phyloP scores from a whole-genome alignment of 2,797 vertebrate species.

The Gila robusta region DNA sequence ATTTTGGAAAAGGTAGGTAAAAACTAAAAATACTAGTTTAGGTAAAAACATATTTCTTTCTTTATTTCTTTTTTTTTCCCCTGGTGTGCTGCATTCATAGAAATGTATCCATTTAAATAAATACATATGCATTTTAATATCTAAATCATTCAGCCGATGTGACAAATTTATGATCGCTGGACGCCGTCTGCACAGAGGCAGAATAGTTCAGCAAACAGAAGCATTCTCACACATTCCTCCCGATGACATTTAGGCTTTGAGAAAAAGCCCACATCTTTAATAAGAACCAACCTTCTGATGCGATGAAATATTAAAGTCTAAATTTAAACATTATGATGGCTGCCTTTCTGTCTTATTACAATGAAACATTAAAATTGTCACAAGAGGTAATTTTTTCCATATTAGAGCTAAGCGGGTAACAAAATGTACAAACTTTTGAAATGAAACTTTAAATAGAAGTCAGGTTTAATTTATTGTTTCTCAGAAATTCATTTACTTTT shows the following conservation, averaged over 20 bases:
- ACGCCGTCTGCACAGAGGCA: conserved; percentile 43
- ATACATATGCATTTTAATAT: conserved; percentile 10
- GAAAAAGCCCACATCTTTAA: conserved; percentile 85
- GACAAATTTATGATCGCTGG: conserved; percentile 36
- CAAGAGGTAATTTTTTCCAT: conserved; percentile 77
- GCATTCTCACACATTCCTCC: conserved; percentile 84
- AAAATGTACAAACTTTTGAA: conserved; percentile 87
- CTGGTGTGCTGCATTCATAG: not conserved
- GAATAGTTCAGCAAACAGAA: conserved; percentile 71
- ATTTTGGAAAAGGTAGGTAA: too few species aligned
- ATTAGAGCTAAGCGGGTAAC: conserved; percentile 83
- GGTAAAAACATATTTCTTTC: too few species aligned
- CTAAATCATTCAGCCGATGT: conserved; percentile 6
- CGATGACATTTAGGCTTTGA: conserved; percentile 84
- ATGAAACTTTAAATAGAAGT: conserved; percentile 65
- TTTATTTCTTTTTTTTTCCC: too few species aligned
- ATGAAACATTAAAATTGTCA: conserved; percentile 83
- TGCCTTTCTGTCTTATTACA: conserved; percentile 82
- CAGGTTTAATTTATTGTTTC: conserved; percentile 65
- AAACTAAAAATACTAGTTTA: too few species aligned
- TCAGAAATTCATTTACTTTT: conserved; percentile 56
- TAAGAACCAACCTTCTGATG: conserved; percentile 87
- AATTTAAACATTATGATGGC: conserved; percentile 84
- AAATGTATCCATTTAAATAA: conserved; percentile 48
- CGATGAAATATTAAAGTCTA: conserved; percentile 93